Conservation (phyloP, 2,113 vertebrate species). For the Forbesichthys papilliferus region DNA sequence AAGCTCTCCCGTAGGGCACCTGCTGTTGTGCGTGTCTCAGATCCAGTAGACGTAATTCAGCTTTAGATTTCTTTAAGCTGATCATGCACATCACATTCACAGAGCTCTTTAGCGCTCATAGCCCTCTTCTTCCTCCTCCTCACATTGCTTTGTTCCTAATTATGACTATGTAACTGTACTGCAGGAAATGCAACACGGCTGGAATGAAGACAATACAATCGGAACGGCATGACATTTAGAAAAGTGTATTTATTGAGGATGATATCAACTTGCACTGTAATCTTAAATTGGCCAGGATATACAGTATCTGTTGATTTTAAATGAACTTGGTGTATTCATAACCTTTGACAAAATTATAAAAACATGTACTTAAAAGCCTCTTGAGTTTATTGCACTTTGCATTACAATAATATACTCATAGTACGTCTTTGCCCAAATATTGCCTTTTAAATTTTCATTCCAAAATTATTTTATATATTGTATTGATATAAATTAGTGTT, state of each 20-base stretch:
- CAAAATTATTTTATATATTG: neutral
- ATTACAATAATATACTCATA: neutral
- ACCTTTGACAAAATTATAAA: neutral
- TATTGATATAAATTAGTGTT: too few species aligned
- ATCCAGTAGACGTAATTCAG: constrained; percentile 49
- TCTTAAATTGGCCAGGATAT: constrained; percentile 12
- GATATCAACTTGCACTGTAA: constrained; percentile 21
- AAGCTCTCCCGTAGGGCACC: constrained; percentile 26
- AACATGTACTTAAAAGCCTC: neutral
- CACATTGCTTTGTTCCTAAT: constrained; percentile 51
- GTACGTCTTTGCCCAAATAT: neutral
- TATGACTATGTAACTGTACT: constrained; percentile 34
- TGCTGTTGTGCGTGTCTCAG: constrained; percentile 55
- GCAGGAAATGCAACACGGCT: constrained; percentile 51
- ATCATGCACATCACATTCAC: constrained; percentile 58
- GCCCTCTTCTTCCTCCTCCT: constrained; percentile 7
- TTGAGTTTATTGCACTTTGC: neutral
- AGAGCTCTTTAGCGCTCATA: constrained; percentile 23
- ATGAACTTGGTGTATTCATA: constrained; percentile 1
- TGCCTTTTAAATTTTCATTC: neutral
- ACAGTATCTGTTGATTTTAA: constrained; percentile 1
- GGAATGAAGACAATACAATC: constrained; percentile 33
- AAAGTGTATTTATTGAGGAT: constrained; percentile 7
- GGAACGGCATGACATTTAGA: constrained; percentile 24
- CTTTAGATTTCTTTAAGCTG: constrained; percentile 56